Percentiles rank a stretch among this genome's conserved stretches.
Conservation (phyloP, 2,888 invertebrate genomes). For the Acanthopleura granulata region DNA sequence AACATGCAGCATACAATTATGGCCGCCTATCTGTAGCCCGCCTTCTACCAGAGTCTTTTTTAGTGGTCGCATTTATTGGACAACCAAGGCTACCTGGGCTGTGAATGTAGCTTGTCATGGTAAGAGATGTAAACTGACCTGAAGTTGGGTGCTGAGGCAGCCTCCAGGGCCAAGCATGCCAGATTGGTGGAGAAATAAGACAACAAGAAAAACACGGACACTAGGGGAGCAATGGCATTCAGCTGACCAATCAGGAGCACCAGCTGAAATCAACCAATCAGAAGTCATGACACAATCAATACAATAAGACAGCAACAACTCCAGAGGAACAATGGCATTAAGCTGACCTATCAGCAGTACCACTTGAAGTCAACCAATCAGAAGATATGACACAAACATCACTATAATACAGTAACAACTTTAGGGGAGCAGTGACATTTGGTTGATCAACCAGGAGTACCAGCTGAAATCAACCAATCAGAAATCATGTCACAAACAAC, state of each 20-base stretch:
- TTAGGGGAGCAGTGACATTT: conserved; percentile 95
- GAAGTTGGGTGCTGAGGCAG: conserved; percentile 98
- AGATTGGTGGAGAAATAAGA: conserved; percentile 97
- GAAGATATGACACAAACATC: too few relatives aligned
- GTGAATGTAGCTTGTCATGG: neutral
- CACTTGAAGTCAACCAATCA: too few relatives aligned
- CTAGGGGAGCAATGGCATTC: conserved; percentile 95
- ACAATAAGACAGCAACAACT: too few relatives aligned
- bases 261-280: conserved; percentile 67
- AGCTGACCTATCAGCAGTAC: too few relatives aligned
- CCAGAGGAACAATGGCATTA: too few relatives aligned
- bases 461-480: conserved; percentile 67
- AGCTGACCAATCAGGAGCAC: conserved; percentile 93
- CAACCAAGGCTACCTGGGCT: neutral
- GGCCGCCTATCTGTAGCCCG: too few relatives aligned
- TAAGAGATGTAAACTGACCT: conserved; percentile 73
- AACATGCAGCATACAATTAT: too few relatives aligned
- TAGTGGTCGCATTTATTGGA: too few relatives aligned
- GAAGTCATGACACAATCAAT: too few relatives aligned
- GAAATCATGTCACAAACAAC: too few relatives aligned
- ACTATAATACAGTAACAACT: too few relatives aligned
- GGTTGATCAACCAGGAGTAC: conserved; percentile 93
- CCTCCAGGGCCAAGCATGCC: conserved; percentile 93
- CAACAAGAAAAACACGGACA: conserved; percentile 95
- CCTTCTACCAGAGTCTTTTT: too few relatives aligned